These are phyloP conservation scores for Rhinatrema bivittatum DNA, from an alignment of 2,797 vertebrate genomes.

Conservation along the genomic window DNA sequence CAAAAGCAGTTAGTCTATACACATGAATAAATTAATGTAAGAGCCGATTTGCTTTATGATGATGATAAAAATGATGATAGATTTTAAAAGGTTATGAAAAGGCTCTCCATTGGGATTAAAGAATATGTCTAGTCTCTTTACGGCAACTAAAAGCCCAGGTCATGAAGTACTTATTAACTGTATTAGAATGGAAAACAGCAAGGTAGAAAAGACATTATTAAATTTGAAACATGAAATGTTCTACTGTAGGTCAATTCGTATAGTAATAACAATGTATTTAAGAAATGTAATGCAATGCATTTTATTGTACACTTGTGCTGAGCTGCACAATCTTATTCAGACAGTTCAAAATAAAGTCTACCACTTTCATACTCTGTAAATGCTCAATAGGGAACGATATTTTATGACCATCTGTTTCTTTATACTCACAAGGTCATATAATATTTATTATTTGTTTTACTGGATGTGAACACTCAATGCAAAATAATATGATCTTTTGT, in stretches of 20 bases:
- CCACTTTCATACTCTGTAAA: slow-evolving; percentile 6
- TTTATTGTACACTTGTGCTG: slow-evolving; percentile 10
- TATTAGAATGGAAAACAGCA: slow-evolving; percentile 1
- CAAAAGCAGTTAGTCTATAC: slow-evolving; percentile 4
- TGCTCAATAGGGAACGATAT: slow-evolving; percentile 16
- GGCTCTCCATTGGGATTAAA: neutral
- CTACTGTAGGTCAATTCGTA: neutral
- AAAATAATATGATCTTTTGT: slow-evolving; percentile 46
- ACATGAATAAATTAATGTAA: slow-evolving; percentile 1
- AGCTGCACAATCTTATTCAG: neutral
- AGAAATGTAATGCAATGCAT: neutral
- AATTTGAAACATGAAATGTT: slow-evolving; percentile 11
- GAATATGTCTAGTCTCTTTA: neutral
- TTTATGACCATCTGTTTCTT: slow-evolving; percentile 17
- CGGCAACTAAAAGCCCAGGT: slow-evolving; percentile 3
- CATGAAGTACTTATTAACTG: slow-evolving; percentile 8
- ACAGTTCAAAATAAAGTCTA: slow-evolving; percentile 5
- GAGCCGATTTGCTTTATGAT: neutral
- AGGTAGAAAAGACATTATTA: slow-evolving; percentile 9
- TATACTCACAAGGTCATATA: slow-evolving; percentile 23
- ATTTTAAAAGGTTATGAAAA: slow-evolving; percentile 3
- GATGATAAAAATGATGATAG: neutral
- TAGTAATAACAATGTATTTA: slow-evolving; percentile 19
- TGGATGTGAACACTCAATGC: slow-evolving; percentile 25
- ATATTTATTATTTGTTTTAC: slow-evolving; percentile 43